Conservation (phyloP, 2,797 vertebrate genomes). For the Microctenopoma stevenorrisi region DNA sequence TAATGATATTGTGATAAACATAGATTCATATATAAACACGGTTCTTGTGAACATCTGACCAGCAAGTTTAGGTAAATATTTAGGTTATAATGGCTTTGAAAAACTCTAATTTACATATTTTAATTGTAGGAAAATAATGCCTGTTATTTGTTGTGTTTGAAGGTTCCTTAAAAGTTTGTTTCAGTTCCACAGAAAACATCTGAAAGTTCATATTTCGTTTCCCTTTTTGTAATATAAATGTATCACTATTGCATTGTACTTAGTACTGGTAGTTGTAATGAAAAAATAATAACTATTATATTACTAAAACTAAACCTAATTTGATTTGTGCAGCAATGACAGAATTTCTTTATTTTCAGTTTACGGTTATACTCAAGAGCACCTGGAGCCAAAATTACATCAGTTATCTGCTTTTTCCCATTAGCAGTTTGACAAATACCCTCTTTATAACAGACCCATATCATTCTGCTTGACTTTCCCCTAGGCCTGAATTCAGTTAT, state of each 20-base stretch:
- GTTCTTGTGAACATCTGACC: background rate
- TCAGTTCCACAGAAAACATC: background rate
- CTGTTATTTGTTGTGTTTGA: background rate
- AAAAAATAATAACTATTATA: conserved; percentile 33
- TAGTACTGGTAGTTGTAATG: background rate
- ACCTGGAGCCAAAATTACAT: conserved; percentile 87
- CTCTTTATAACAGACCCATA: conserved; percentile 87
- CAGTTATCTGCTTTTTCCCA: conserved; percentile 87
- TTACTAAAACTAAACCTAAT: conserved; percentile 22
- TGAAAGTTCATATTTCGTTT: background rate
- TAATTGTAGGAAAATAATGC: too few relatives aligned
- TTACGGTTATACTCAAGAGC: conserved; percentile 70
- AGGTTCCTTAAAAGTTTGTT: background rate
- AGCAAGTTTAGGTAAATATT: background rate
- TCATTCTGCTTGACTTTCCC: conserved; percentile 98
- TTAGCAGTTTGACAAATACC: conserved; percentile 91
- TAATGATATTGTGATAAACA: conserved; percentile 21
- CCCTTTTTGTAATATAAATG: conserved; percentile 1
- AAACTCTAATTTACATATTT: too few relatives aligned
- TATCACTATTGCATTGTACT: conserved; percentile 1
- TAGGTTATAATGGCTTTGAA: too few relatives aligned
- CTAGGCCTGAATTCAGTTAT: conserved; percentile 94
- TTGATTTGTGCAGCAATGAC: conserved; percentile 59
- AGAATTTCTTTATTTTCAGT: conserved; percentile 77
- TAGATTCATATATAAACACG: conserved; percentile 4